Base-by-base conservation (phyloP, 2,113 vertebrate genomes). In the Montifringilla adamsi region DNA sequence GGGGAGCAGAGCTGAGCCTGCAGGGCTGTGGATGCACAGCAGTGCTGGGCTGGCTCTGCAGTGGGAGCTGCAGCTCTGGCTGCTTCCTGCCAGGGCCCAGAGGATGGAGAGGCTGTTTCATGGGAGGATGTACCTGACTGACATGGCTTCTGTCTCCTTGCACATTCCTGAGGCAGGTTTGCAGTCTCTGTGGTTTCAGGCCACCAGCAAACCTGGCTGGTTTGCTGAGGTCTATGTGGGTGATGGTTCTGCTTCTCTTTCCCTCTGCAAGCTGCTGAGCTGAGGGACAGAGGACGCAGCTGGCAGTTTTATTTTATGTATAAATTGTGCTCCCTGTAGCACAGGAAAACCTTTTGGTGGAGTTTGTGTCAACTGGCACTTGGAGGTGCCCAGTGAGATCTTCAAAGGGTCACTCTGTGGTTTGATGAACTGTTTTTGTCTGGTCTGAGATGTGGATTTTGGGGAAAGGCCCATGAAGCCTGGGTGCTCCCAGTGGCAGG, bases 381-480 rank as follows among this genome's bases (percentile, higher is more conserved):
- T 83, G 30, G 41, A 59, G n/a, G 27, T 62, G 14, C 41, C 53
- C 41, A 55, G 19, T 0, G 0, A 35, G 59, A 26, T 80, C 39
- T 33, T 69, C 33, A 47, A 4, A 76, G 13, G 50, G 56, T 92
- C 37, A 17, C 21, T 16, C 11, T 7, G 15, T 86, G 43, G 21
- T 74, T 79, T 76, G 46, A 49, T 74, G 78, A 70, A 44, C 7
- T 1, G 0, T 67, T 89, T 80, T 53, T 74, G 41, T 56, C 26
- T 78, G 56, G 21, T 39, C 8, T 27, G 76, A 69, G 46, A 19
- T 70, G 8, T 1, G 8, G 30, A 17, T 67, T 91, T 89, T 46
- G 52, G 15, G 62, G 31, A 52, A 58, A 59, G 56, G 19, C 53
- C n/a, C 2, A 0, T 0, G 3, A 67, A 49, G 33, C 35, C 46